Evolutionary conservation across 2,113 vertebrate genomes (phyloP).

Genomic region (Dasypus novemcinctus): DNA sequence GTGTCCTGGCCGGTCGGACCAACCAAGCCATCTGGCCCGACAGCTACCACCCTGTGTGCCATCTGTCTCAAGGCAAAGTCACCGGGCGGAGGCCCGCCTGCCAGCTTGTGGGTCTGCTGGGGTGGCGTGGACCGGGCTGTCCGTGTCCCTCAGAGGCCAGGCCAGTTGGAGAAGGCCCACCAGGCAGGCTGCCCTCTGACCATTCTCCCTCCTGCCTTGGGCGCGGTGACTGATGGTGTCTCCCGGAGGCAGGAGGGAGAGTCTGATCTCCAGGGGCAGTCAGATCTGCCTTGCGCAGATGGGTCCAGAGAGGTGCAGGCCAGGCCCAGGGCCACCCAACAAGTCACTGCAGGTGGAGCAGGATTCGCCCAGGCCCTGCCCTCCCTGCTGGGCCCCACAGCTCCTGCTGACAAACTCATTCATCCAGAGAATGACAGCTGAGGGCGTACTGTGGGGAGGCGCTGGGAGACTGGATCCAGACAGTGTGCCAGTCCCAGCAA

Average conservation of each 20-base stretch:
- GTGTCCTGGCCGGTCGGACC: conserved; percentile 43
- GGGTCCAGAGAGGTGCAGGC: neutral
- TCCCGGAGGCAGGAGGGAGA: neutral
- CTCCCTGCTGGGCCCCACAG: neutral
- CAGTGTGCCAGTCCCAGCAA: fast-evolving
- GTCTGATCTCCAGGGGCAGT: neutral
- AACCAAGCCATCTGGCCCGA: conserved; percentile 67
- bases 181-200: neutral
- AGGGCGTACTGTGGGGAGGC: neutral
- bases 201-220: neutral
- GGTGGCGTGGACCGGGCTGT: neutral
- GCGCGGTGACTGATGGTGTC: neutral
- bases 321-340: neutral
- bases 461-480: neutral
- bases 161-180: neutral
- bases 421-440: neutral
- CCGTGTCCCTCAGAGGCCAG: neutral
- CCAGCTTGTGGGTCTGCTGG: conserved; percentile 1
- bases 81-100: conserved; percentile 19
- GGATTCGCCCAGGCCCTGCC: neutral
- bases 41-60: conserved; percentile 47
- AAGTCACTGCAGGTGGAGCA: fast-evolving
- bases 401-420: neutral
- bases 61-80: conserved; percentile 72
- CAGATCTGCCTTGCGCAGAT: neutral